phyloP scores from a whole-genome alignment of 2,113 vertebrate species.

The Nymphicus hollandicus region DNA sequence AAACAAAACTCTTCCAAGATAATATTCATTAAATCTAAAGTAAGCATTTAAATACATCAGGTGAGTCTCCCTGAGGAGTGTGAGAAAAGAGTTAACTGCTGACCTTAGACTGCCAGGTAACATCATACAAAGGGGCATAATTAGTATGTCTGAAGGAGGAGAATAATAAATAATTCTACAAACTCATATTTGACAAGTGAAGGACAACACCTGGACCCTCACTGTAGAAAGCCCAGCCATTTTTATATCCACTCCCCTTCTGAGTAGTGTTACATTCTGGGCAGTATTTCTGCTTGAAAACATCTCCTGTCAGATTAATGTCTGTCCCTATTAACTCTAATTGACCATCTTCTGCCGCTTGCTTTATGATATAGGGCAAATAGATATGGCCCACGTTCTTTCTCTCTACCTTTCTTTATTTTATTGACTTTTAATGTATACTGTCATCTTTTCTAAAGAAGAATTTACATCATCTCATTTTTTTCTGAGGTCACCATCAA shows the following conservation, averaged over 20 bases:
- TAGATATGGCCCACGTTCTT: background rate
- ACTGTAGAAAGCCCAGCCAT: background rate
- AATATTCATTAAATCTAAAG: background rate
- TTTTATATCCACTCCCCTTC: background rate
- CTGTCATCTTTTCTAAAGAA: background rate
- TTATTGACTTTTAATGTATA: background rate
- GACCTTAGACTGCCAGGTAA: background rate
- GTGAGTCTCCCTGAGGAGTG: background rate
- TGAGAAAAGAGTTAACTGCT: background rate
- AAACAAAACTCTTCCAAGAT: background rate
- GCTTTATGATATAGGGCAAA: background rate
- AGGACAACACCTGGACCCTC: background rate
- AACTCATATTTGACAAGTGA: background rate
- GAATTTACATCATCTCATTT: background rate
- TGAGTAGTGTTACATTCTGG: background rate
- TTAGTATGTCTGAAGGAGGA: background rate
- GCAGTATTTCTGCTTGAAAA: background rate
- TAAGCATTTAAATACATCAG: background rate
- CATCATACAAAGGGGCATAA: fast-evolving
- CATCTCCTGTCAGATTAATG: background rate
- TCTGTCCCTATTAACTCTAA: background rate
- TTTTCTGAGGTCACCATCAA: background rate
- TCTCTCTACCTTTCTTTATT: background rate
- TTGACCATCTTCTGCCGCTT: background rate
- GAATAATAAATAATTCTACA: background rate